Conservation (phyloP, 2,888 invertebrate species). For the Linnaemya tessellans region DNA sequence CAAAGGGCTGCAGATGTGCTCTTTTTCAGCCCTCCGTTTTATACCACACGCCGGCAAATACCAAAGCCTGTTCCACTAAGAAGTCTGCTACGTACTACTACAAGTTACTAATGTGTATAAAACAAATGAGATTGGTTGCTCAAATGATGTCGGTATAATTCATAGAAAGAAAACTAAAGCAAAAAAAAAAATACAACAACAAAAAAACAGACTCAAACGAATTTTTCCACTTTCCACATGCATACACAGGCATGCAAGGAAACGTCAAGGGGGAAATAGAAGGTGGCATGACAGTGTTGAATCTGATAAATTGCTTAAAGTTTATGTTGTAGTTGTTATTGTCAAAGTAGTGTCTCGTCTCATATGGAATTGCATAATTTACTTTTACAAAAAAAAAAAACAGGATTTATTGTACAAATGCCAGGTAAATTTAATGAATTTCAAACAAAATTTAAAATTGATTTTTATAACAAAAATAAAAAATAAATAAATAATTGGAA, state of each 20-base stretch:
- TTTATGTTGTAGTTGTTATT: slow-evolving; percentile 69
- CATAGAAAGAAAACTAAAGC: slow-evolving; percentile 12
- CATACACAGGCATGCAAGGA: slow-evolving; percentile 8
- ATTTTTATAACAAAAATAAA: too few species aligned
- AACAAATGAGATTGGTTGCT: slow-evolving; percentile 69
- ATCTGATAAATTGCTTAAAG: slow-evolving; percentile 70
- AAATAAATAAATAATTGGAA: not conserved
- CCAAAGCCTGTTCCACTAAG: not conserved
- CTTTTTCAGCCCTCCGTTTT: not conserved
- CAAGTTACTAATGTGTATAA: slow-evolving; percentile 48
- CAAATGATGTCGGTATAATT: slow-evolving; percentile 62
- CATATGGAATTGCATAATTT: slow-evolving; percentile 68
- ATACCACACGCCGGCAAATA: not conserved
- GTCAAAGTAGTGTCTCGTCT: slow-evolving; percentile 68
- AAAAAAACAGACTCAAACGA: not conserved
- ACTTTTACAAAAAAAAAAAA: slow-evolving; percentile 16
- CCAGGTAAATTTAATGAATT: slow-evolving; percentile 50
- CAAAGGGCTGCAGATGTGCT: not conserved
- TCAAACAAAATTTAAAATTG: not conserved
- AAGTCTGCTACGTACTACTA: slow-evolving; percentile 1
- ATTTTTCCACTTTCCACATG: slow-evolving; percentile 38
- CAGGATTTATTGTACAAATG: slow-evolving; percentile 31
- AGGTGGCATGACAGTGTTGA: slow-evolving; percentile 38
- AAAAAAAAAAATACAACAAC: slow-evolving; percentile 1
- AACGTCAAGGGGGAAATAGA: not conserved